Percentiles rank a stretch among this genome's conserved stretches.
Evolutionary conservation across 2,888 invertebrate species (phyloP).

Genomic region (Marronus borbonicus): DNA sequence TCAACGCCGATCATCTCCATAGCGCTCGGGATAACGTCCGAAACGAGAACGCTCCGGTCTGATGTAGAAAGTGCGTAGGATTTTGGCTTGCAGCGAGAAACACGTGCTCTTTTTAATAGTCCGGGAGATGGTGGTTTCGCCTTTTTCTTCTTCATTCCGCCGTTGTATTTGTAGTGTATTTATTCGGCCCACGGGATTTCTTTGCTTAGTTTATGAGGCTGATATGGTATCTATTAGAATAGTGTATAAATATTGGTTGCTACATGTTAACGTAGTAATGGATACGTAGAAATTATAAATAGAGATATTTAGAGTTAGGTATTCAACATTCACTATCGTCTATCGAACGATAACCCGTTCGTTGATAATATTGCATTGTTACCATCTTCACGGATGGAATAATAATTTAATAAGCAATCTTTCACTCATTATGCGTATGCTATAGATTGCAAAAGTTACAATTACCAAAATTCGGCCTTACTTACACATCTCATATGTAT

Average conservation of each 20-base stretch:
- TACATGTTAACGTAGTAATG: slow-evolving; percentile 29
- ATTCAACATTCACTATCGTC: slow-evolving; percentile 22
- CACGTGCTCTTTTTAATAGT: slow-evolving; percentile 57
- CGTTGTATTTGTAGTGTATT: slow-evolving; percentile 53
- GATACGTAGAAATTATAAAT: slow-evolving; percentile 42
- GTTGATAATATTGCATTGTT: background rate
- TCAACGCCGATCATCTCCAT: slow-evolving; percentile 19
- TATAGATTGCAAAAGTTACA: no score
- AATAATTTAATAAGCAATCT: no score
- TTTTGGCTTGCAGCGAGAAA: slow-evolving; percentile 55
- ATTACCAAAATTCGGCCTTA: no score
- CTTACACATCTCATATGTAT: no score
- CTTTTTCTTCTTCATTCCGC: slow-evolving; percentile 47
- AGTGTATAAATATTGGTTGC: slow-evolving; percentile 27
- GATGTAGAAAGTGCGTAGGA: slow-evolving; percentile 56
- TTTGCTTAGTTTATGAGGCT: slow-evolving; percentile 55
- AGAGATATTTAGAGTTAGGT: background rate
- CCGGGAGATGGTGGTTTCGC: slow-evolving; percentile 54
- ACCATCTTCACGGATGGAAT: no score
- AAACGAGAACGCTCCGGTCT: slow-evolving; percentile 34
- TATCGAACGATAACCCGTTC: slow-evolving; percentile 24
- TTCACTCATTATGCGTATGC: no score
- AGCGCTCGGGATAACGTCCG: slow-evolving; percentile 38
- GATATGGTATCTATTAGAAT: slow-evolving; percentile 52
- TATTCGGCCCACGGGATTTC: slow-evolving; percentile 54